Evolutionary conservation across 2,797 vertebrate species (phyloP).

Genomic region (Telmatherina bonti): DNA sequence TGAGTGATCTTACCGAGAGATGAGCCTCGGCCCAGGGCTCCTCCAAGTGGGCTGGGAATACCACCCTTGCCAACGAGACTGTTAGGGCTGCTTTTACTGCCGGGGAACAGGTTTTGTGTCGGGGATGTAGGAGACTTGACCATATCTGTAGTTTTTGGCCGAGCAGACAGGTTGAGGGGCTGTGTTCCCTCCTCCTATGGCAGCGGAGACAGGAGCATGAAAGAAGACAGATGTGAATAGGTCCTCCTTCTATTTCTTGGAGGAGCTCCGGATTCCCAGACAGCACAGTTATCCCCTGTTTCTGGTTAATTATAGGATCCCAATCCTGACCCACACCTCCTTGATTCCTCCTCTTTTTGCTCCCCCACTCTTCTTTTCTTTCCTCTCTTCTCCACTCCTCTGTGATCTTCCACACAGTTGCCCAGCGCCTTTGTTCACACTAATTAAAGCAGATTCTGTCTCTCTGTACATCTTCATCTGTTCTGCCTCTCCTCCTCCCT

Average conservation of each 20-base stretch:
- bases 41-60: conserved; percentile 92
- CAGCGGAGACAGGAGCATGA: conserved; percentile 62
- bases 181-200: conserved; percentile 94
- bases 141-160: conserved; percentile 92
- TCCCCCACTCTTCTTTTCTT: conserved; percentile 31
- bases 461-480: conserved; percentile 94
- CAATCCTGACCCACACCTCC: conserved; percentile 79
- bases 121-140: conserved; percentile 93
- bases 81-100: conserved; percentile 91
- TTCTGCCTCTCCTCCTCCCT: conserved; percentile 78
- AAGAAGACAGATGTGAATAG: conserved; percentile 73
- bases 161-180: conserved; percentile 95
- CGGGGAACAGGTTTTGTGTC: conserved; percentile 90
- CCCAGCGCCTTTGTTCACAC: conserved; percentile 91
- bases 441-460: conserved; percentile 98
- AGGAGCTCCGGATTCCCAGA: conserved; percentile 86
- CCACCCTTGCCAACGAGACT: conserved; percentile 87
- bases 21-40: conserved; percentile 85
- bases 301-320: conserved; percentile 90
- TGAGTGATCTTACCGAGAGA: conserved; percentile 89
- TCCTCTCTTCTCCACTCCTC: conserved; percentile 73
- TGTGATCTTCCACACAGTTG: conserved; percentile 92
- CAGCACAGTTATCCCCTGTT: conserved; percentile 67
- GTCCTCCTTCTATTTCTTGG: conserved; percentile 56
- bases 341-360: conserved; percentile 34